Percentiles rank a stretch among this genome's conserved stretches.
phyloP scores from a whole-genome alignment of 2,797 vertebrate genomes.

The Orestias chungarensis region DNA sequence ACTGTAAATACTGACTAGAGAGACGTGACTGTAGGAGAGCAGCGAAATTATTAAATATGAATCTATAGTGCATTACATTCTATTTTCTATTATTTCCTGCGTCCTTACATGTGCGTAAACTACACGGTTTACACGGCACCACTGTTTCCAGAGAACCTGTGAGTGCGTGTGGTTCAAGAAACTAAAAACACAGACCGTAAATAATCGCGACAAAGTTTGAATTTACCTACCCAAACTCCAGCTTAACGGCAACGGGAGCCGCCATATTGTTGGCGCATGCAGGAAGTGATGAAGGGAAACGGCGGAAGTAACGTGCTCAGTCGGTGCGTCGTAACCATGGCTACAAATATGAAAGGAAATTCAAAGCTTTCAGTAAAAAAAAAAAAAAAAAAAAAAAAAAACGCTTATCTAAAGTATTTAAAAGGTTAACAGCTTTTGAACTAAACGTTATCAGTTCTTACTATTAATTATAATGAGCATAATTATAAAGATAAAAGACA shows the following conservation, averaged over 20 bases:
- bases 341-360: background rate
- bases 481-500: too few species aligned
- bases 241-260: constrained; percentile 85
- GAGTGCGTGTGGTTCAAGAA: background rate
- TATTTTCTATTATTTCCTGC: background rate
- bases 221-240: constrained; percentile 91
- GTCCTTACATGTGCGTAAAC: background rate
- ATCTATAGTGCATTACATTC: background rate
- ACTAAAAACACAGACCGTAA: background rate
- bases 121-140: too few species aligned
- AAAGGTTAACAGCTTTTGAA: too few species aligned
- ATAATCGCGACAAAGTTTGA: background rate
- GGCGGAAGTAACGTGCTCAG: constrained; percentile 61
- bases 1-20: background rate
- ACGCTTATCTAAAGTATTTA: too few species aligned
- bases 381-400: too few species aligned
- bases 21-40: background rate
- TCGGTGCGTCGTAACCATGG: background rate
- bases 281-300: constrained; percentile 59
- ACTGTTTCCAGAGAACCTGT: too few species aligned
- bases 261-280: constrained; percentile 84
- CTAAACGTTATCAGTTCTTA: too few species aligned
- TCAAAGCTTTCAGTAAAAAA: too few species aligned
- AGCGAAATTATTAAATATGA: background rate
- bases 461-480: too few species aligned